These are phyloP conservation scores for Dunckerocampus dactyliophorus DNA, from an alignment of 2,113 vertebrate genomes.

Conservation along the genomic window DNA sequence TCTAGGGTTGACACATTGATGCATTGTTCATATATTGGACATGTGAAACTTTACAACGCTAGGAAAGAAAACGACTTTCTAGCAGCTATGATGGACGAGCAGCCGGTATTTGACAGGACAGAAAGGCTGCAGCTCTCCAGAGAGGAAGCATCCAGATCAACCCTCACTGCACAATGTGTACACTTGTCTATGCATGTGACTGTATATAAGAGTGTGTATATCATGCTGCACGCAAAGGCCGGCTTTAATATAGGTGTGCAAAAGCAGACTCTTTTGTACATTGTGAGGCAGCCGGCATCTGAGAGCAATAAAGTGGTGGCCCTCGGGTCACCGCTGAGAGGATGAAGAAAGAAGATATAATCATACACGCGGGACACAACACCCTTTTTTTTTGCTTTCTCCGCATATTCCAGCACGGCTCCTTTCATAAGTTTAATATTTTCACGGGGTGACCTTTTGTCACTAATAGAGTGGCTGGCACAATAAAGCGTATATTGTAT, in stretches of 20 bases:
- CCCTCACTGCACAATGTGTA: constrained; percentile 2
- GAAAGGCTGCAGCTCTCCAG: constrained; percentile 29
- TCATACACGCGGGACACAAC: constrained; percentile 79
- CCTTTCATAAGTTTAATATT: constrained; percentile 80
- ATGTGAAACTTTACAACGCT: constrained; percentile 15
- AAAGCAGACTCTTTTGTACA: constrained; percentile 81
- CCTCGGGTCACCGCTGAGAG: constrained; percentile 74
- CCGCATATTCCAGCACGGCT: constrained; percentile 71
- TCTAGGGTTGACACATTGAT: constrained; percentile 23
- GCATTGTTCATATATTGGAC: constrained; percentile 53
- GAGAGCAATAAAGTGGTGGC: constrained; percentile 80
- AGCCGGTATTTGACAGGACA: constrained; percentile 47
- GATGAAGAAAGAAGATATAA: constrained; percentile 80
- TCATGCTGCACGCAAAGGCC: constrained; percentile 59
- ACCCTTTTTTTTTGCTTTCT: constrained; percentile 76
- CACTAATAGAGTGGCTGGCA: constrained; percentile 78
- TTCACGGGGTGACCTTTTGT: constrained; percentile 81
- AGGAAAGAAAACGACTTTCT: background rate
- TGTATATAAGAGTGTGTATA: constrained; percentile 30
- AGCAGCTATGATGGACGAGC: background rate
- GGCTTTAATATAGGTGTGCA: constrained; percentile 75
- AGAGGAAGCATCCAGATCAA: constrained; percentile 32
- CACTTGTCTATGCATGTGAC: constrained; percentile 22
- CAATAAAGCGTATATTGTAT: constrained; percentile 80
- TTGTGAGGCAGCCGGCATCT: constrained; percentile 76